Conservation (phyloP, 2,113 vertebrate species). For the Cyprinodon tularosa region DNA sequence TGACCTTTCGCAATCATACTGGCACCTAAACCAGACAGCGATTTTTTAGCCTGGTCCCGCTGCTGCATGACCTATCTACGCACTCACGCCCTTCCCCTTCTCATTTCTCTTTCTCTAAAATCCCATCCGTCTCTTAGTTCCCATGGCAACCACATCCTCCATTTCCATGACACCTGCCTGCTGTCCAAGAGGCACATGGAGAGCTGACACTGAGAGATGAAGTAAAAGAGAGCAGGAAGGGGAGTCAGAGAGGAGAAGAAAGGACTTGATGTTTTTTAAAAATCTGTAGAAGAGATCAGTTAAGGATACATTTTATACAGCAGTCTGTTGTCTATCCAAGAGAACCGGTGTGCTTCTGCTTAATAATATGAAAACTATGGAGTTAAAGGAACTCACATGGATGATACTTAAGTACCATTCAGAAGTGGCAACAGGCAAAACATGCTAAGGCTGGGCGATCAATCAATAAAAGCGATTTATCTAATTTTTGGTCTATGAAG, state of each 20-base stretch:
- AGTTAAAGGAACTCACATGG: neutral
- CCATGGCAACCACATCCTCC: slow-evolving; percentile 66
- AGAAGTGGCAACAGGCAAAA: slow-evolving; percentile 16
- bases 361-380: neutral
- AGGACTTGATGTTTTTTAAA: slow-evolving; percentile 36
- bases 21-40: slow-evolving; percentile 1
- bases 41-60: slow-evolving; percentile 18
- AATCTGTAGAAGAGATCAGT: slow-evolving; percentile 55
- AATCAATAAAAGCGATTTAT: too few species aligned
- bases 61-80: slow-evolving; percentile 41
- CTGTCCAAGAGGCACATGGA: slow-evolving; percentile 67
- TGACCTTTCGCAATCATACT: slow-evolving; percentile 5
- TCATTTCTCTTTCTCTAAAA: slow-evolving; percentile 12
- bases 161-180: slow-evolving; percentile 69
- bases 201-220: slow-evolving; percentile 65
- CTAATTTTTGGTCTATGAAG: too few species aligned
- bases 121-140: slow-evolving; percentile 56
- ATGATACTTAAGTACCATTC: slow-evolving; percentile 29
- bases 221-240: slow-evolving; percentile 42
- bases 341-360: slow-evolving; percentile 1
- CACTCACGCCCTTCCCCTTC: slow-evolving; percentile 17
- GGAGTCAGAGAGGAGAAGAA: slow-evolving; percentile 28
- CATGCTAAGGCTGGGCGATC: neutral
- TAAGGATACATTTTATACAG: slow-evolving; percentile 37
- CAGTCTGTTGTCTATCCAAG: slow-evolving; percentile 3